Base-by-base conservation (phyloP, 2,113 vertebrate genomes). In the Melanotaenia duboulayi region DNA sequence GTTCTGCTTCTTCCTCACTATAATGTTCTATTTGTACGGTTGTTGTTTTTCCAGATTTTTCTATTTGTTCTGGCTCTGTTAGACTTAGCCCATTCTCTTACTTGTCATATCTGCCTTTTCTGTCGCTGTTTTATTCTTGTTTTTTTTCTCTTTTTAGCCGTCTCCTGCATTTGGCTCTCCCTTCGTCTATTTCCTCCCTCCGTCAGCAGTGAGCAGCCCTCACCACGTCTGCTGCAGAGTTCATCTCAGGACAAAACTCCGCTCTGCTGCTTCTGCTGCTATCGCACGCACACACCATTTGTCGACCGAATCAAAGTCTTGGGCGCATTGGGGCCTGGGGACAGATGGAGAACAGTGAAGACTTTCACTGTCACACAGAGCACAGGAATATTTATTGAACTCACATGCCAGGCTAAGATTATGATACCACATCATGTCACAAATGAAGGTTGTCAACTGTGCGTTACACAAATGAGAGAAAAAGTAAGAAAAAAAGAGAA, bases 231-330 rank as follows among this genome's bases (percentile, higher is more conserved):
- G 85, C 89, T 85, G 89, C 78, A 62, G 83, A 82, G 92, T 92
- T 93, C 90, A 92, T 57, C 49, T 80, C 52, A 85, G 92, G 91
- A 92, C 90, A 90, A 71, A 37, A 4, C 37, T 24, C 51, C 4
- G 12, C 56, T 67, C 55, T 57, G 75, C 79, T 51, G 64, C 40
- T 52, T 52, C 20, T 40, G 73, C 63, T 58, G 52, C 60, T 8
- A 23, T 12, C 12, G 28, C 56, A 52, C 84, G 64, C 73, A 56
- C 72, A 73, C 76, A 61, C 80, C 39, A 39, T 83, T 71, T 76
- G 68, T 69, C 55, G 44, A 80, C 56, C 19, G 23, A 80, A 82
- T 81, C 61, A 61, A 79, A 83, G 58, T 74, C 46, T 52, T 71
- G 71, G 86, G 76, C 79, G 86, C 78, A 86, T 70, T 76, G 77